Evolutionary conservation across 2,888 invertebrate genomes (phyloP).

Genomic region (Apotomis betuletana): DNA sequence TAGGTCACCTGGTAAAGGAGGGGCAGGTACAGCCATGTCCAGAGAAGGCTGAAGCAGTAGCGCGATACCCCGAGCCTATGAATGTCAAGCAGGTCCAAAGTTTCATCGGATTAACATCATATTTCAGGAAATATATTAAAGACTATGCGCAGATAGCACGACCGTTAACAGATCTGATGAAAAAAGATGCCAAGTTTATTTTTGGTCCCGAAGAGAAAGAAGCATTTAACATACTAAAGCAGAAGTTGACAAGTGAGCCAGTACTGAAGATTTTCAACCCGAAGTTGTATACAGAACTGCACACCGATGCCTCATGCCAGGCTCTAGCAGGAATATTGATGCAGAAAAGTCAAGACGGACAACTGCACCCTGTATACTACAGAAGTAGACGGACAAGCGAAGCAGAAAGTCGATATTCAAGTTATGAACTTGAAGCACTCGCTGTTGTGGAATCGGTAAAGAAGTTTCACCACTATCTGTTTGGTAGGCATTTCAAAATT

Average conservation of each 20-base stretch:
- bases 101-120: slow-evolving; percentile 31
- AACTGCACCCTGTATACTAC: slow-evolving; percentile 31
- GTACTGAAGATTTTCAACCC: slow-evolving; percentile 14
- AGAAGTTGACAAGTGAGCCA: slow-evolving; percentile 4
- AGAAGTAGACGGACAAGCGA: slow-evolving; percentile 18
- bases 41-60: slow-evolving; percentile 24
- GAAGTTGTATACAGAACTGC: neutral
- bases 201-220: slow-evolving; percentile 13
- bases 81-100: slow-evolving; percentile 29
- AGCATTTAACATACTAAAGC: slow-evolving; percentile 22
- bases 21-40: slow-evolving; percentile 19
- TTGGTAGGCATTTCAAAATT: slow-evolving; percentile 42
- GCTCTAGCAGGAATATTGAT: slow-evolving; percentile 4
- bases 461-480: slow-evolving; percentile 41
- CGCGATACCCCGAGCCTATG: slow-evolving; percentile 21
- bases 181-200: slow-evolving; percentile 26
- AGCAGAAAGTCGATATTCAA: slow-evolving; percentile 7
- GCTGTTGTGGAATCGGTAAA: slow-evolving; percentile 42
- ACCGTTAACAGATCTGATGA: slow-evolving; percentile 31
- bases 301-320: neutral
- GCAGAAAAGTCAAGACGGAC: slow-evolving; percentile 3
- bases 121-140: slow-evolving; percentile 35
- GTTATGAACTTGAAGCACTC: slow-evolving; percentile 41
- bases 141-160: slow-evolving; percentile 30
- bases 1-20: slow-evolving; percentile 25